Base-by-base conservation (phyloP, 2,888 invertebrate species). In the Athalia cordata region DNA sequence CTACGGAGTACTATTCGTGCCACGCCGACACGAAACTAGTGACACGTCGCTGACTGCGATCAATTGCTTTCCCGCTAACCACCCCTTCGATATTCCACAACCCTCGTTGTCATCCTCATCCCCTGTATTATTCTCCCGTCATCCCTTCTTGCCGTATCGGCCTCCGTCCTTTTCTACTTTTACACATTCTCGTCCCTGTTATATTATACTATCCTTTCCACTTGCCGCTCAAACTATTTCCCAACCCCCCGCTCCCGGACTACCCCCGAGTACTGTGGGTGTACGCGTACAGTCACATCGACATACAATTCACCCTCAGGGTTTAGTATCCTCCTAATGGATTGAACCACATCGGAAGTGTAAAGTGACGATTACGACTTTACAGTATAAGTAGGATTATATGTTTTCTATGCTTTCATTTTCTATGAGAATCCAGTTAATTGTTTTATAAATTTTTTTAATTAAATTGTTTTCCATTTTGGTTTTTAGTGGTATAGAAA, bases 11-110 rank as follows among this genome's bases (percentile, higher is more conserved):
- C 55, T 11, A 11, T 29, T 29, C 29, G 29, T 29, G 29, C 29
- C 52, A 52, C 52, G 67, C 67, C 70, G 61, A 61, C 70, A 77
- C 70, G 77, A 70, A 70, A 61, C 77, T 57, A 77, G 61, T 72
- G 77, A 77, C 77, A 77, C 70, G 68, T 45, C 70, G 77, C 77
- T 77, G 70, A 77, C 77, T 77, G 77, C 77, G 77, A 77, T 77
- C 77, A 77, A 77, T 77, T 77, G 70, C 77, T 57, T 15, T 9
- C 9, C 57, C n/a, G n/a, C 7, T 11, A 11, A 55, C 29, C 68
- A 50, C 68, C 15, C 7, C 55, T 55, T 55, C 55, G 29, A 29
- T 55, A n/a, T 11, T n/a, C 7, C 55, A 7, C 55, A 9, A 55
- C 55, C 55, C 57, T 8, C 43, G 9, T 52, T 43, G 52, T 52